phyloP scores from a whole-genome alignment of 2,113 vertebrate genomes.

The Macquaria ambigua region DNA sequence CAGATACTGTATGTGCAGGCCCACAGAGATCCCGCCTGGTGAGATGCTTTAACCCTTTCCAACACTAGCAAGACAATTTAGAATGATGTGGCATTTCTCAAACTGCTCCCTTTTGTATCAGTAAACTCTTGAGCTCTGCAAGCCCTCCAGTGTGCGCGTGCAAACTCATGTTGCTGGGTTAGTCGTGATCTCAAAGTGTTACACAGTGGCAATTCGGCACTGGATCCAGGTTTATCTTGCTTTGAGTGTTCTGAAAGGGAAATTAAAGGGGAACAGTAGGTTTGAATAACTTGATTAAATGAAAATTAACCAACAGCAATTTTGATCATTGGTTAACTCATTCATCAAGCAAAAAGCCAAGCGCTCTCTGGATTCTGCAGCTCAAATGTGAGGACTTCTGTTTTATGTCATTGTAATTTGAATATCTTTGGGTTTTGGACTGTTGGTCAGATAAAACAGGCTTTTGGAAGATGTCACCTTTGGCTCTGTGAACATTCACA shows the following conservation, averaged over 20 bases:
- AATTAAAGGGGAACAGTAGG: not conserved
- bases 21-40: conserved; percentile 31
- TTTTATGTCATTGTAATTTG: not conserved
- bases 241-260: not conserved
- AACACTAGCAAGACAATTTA: not conserved
- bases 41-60: conserved; percentile 21
- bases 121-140: not conserved
- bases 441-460: not conserved
- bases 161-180: not conserved
- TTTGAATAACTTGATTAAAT: not conserved
- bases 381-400: not conserved
- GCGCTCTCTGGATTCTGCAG: not conserved
- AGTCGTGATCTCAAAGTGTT: not conserved
- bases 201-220: not conserved
- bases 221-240: not conserved
- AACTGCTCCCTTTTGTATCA: not conserved
- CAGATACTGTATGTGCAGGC: conserved; percentile 55
- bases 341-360: not conserved
- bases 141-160: not conserved
- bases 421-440: not conserved
- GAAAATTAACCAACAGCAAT: not conserved
- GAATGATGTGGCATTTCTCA: not conserved
- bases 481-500: not conserved
- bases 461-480: not conserved
- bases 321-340: not conserved